phyloP scores from a whole-genome alignment of 1,140 invertebrate species.

The Probaryconus sp. region DNA sequence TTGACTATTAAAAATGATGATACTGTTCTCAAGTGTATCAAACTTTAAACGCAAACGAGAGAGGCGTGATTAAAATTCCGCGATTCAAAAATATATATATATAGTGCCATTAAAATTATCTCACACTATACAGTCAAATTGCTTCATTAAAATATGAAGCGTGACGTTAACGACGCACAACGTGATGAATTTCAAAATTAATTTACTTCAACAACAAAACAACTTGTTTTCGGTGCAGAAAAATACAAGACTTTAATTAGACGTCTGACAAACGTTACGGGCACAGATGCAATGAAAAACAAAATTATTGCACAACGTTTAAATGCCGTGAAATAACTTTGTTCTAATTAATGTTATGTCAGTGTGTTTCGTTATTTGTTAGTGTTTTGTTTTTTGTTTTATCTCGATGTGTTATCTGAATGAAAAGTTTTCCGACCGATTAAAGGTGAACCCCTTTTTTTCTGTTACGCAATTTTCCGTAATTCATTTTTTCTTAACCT shows the following conservation, averaged over 20 bases:
- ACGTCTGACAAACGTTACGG: no score
- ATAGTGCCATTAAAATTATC: slow-evolving; percentile 18
- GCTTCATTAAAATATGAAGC: slow-evolving; percentile 10
- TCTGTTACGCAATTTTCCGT: slow-evolving; percentile 23
- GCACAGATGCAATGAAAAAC: no score
- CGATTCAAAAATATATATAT: slow-evolving; percentile 1
- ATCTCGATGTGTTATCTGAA: neutral
- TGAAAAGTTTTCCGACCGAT: no score
- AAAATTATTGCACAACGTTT: no score
- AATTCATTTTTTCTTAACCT: slow-evolving; percentile 23
- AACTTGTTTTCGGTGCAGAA: no score
- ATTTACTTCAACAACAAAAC: no score
- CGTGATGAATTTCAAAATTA: slow-evolving; percentile 9
- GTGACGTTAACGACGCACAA: slow-evolving; percentile 2
- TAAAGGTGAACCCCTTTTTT: neutral
- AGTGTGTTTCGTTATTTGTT: neutral
- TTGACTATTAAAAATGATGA: slow-evolving; percentile 18
- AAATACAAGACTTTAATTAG: no score
- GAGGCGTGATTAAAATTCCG: no score
- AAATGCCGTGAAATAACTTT: no score
- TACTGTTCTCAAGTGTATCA: slow-evolving; percentile 18
- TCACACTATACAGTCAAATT: slow-evolving; percentile 3
- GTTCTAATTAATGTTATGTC: no score
- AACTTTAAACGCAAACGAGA: neutral
- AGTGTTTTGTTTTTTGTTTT: neutral